These are phyloP conservation scores for Coreoperca whiteheadi DNA, from an alignment of 2,113 vertebrate species.

Conservation along the genomic window DNA sequence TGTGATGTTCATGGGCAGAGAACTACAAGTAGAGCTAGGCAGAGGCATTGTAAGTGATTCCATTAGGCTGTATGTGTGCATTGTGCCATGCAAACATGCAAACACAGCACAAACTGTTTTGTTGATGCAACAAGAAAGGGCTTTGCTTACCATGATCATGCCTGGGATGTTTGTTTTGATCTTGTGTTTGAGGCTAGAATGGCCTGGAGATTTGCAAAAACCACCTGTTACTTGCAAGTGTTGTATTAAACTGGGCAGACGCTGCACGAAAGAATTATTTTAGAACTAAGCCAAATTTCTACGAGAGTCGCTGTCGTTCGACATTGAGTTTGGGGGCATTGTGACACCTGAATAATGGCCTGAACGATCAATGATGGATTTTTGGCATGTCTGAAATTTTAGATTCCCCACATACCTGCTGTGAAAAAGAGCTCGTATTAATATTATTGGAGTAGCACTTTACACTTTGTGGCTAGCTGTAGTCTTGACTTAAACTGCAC, in stretches of 20 bases:
- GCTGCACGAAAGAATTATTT: neutral
- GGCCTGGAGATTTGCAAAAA: neutral
- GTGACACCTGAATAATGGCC: neutral
- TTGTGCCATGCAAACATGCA: neutral
- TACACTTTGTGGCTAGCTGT: neutral
- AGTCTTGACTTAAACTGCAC: neutral
- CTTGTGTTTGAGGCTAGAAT: neutral
- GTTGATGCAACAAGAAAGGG: neutral
- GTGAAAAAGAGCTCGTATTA: neutral
- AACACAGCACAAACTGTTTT: neutral
- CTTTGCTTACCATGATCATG: too few species aligned
- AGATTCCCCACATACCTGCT: neutral
- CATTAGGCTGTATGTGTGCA: neutral
- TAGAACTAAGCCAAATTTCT: neutral
- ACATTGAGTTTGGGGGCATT: neutral
- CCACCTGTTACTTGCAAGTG: neutral
- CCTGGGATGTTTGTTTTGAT: neutral
- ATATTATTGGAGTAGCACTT: neutral
- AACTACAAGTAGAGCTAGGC: neutral
- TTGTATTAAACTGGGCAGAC: neutral
- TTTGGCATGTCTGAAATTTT: neutral
- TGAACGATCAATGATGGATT: neutral
- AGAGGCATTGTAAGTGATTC: neutral
- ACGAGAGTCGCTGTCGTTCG: neutral
- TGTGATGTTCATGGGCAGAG: neutral